Evolutionary conservation across 1,140 invertebrate genomes (phyloP).

Genomic region (Hyles euphorbiae): DNA sequence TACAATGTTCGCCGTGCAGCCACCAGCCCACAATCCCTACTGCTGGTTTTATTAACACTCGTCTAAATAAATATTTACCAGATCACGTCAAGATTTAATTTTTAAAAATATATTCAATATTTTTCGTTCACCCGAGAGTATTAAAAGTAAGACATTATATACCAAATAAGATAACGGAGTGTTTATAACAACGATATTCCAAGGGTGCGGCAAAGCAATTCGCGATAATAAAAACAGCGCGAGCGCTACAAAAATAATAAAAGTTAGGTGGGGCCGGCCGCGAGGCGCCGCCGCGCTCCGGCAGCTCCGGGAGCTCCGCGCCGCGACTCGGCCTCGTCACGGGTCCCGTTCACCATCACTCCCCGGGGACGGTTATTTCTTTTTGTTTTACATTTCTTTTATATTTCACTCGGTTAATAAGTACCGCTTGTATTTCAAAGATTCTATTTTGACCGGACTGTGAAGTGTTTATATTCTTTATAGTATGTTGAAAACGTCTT

Average conservation of each 20-base stretch:
- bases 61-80: no score
- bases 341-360: slow-evolving; percentile 49
- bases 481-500: no score
- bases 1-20: no score
- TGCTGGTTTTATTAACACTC: no score
- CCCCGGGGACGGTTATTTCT: slow-evolving; percentile 28
- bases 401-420: slow-evolving; percentile 37
- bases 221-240: slow-evolving; percentile 48
- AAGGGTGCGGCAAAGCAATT: slow-evolving; percentile 34
- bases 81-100: no score
- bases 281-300: slow-evolving; percentile 30
- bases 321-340: slow-evolving; percentile 28
- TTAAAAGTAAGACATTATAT: no score
- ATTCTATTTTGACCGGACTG: not conserved
- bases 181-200: slow-evolving; percentile 21
- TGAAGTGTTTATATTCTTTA: no score
- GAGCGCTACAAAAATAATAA: slow-evolving; percentile 56
- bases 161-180: no score
- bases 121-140: no score
- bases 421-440: slow-evolving; percentile 9
- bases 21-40: no score
- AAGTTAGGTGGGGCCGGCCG: slow-evolving; percentile 47
- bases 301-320: not conserved
- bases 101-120: no score
- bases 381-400: slow-evolving; percentile 38